A percentile compares a stretch with the other conserved stretches of the same genome.
These are phyloP conservation scores for Ophion ventricosus DNA, from an alignment of 2,888 invertebrate species.

Conservation along the genomic window DNA sequence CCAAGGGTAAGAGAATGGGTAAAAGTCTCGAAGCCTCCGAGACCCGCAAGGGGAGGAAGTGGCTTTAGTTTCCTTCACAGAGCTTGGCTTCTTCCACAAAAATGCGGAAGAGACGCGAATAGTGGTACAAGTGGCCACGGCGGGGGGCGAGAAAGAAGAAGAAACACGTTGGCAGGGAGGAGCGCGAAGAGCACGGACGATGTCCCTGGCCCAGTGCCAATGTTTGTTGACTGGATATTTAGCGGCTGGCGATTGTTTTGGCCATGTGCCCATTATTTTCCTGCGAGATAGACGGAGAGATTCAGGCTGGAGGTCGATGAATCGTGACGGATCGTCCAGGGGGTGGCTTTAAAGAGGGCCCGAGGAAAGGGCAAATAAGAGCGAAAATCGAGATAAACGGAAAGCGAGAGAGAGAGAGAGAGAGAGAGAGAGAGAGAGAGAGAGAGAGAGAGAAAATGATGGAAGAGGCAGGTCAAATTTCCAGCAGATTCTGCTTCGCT, in stretches of 20 bases:
- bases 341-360: not conserved
- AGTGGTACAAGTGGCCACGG: not conserved
- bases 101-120: not conserved
- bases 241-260: conserved; percentile 81
- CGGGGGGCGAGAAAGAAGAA: conserved; percentile 6
- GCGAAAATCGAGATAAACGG: conserved; percentile 1
- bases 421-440: too few species aligned
- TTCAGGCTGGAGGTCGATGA: conserved; percentile 53
- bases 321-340: conserved; percentile 49
- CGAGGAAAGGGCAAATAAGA: conserved; percentile 35
- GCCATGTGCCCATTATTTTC: conserved; percentile 79
- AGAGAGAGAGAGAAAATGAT: too few species aligned
- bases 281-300: conserved; percentile 59
- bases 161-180: not conserved
- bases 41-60: not conserved
- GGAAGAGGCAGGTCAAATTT: not conserved
- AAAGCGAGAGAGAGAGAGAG: not conserved
- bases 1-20: conserved; percentile 59
- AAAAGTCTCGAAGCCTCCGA: conserved; percentile 72
- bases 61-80: not conserved
- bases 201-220: conserved; percentile 78
- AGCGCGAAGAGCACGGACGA: conserved; percentile 64
- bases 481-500: not conserved
- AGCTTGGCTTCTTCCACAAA: not conserved
- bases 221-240: conserved; percentile 82